Conservation (phyloP, 2,797 vertebrate species). For the Gymnothorax javanicus region DNA sequence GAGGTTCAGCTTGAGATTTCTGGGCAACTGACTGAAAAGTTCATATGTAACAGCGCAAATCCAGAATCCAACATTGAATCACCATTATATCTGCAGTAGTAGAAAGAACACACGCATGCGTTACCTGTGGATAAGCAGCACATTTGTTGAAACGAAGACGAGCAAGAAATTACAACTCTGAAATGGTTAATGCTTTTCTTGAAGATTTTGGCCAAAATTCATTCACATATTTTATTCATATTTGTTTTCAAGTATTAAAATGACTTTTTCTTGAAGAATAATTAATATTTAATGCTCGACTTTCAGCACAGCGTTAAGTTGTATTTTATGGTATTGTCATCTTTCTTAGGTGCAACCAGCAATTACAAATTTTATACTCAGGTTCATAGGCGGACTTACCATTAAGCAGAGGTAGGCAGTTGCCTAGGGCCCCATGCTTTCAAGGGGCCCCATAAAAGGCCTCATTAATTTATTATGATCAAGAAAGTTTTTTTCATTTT, state of each 20-base stretch:
- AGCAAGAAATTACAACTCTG: not conserved
- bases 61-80: not conserved
- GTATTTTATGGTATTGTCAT: not conserved
- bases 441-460: too few species aligned
- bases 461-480: too few species aligned
- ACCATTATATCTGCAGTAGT: not conserved
- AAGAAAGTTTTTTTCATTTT: too few species aligned
- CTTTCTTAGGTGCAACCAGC: not conserved
- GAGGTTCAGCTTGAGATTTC: conserved; percentile 16
- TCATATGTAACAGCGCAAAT: not conserved
- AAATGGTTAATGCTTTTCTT: not conserved
- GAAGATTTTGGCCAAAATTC: not conserved
- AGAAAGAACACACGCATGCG: not conserved
- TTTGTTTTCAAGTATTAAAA: not conserved
- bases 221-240: not conserved
- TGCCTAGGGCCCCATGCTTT: too few species aligned
- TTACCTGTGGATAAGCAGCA: not conserved
- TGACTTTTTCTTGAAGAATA: not conserved
- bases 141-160: not conserved
- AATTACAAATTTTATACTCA: not conserved
- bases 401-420: too few species aligned
- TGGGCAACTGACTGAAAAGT: not conserved
- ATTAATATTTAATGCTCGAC: not conserved
- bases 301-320: not conserved
- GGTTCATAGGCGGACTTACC: not conserved